These are phyloP conservation scores for Laspeyria flexula DNA, from an alignment of 2,888 invertebrate species.

Conservation along the genomic window DNA sequence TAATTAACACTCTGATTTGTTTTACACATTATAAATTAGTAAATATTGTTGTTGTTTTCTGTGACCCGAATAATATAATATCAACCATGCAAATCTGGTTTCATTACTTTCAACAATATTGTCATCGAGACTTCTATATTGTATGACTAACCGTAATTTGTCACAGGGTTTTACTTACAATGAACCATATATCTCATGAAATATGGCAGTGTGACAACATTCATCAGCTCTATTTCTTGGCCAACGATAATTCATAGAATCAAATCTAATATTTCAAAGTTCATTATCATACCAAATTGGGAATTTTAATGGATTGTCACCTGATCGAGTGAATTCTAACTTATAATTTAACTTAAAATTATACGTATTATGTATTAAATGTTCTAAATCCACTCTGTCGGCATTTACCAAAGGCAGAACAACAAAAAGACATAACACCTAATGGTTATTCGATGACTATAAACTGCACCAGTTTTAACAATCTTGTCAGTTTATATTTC, in stretches of 20 bases:
- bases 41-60: constrained; percentile 27
- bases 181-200: constrained; percentile 64
- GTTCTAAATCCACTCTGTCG: too few species aligned
- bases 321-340: constrained; percentile 8
- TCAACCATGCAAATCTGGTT: constrained; percentile 48
- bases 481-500: too few species aligned
- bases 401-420: too few species aligned
- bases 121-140: constrained; percentile 50
- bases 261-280: constrained; percentile 37
- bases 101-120: constrained; percentile 48
- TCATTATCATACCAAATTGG: constrained; percentile 23
- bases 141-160: constrained; percentile 60
- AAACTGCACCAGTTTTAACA: too few species aligned
- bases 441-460: too few species aligned
- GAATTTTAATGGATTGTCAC: constrained; percentile 26
- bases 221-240: constrained; percentile 40
- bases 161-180: constrained; percentile 68
- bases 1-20: too few species aligned
- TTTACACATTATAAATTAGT: not conserved
- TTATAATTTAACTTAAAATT: not conserved
- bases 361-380: too few species aligned
- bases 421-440: too few species aligned
- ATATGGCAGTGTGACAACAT: constrained; percentile 61
- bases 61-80: constrained; percentile 35
- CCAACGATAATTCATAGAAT: constrained; percentile 40